Conservation (phyloP, 2,797 vertebrate species). For the Atherinosoma microstoma region DNA sequence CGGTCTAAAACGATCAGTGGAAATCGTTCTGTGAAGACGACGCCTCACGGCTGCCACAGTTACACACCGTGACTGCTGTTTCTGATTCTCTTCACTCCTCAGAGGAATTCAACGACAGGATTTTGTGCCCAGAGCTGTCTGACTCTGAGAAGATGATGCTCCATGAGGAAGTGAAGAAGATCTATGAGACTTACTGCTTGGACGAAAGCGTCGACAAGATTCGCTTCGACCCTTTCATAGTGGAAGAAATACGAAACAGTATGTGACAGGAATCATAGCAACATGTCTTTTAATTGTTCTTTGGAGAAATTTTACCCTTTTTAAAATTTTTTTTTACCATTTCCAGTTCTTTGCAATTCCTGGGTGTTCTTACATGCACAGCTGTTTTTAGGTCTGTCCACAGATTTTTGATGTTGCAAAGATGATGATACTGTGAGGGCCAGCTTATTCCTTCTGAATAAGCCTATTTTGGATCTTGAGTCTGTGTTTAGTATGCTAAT, state of each 20-base stretch:
- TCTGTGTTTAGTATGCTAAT: neutral
- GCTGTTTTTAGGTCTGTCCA: neutral
- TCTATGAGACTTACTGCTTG: constrained; percentile 95
- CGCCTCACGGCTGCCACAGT: neutral
- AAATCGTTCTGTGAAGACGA: too few species aligned
- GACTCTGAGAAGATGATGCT: constrained; percentile 91
- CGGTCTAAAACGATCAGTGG: too few species aligned
- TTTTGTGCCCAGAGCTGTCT: constrained; percentile 91
- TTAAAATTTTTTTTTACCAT: neutral
- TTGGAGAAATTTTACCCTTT: neutral
- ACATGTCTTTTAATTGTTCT: too few species aligned
- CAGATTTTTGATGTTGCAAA: neutral
- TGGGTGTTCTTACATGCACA: neutral
- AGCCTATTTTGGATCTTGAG: neutral
- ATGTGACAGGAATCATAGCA: constrained; percentile 56
- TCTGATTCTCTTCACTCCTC: constrained; percentile 41
- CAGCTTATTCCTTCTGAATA: neutral
- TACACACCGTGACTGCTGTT: neutral
- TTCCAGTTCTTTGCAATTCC: neutral
- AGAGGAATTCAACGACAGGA: constrained; percentile 98
- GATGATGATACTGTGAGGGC: neutral
- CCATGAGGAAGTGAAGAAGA: constrained; percentile 95
- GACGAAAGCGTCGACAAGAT: constrained; percentile 98
- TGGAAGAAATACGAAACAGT: constrained; percentile 96
- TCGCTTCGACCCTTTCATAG: constrained; percentile 94